phyloP scores from a whole-genome alignment of 2,113 vertebrate genomes.

The Jacana jacana region DNA sequence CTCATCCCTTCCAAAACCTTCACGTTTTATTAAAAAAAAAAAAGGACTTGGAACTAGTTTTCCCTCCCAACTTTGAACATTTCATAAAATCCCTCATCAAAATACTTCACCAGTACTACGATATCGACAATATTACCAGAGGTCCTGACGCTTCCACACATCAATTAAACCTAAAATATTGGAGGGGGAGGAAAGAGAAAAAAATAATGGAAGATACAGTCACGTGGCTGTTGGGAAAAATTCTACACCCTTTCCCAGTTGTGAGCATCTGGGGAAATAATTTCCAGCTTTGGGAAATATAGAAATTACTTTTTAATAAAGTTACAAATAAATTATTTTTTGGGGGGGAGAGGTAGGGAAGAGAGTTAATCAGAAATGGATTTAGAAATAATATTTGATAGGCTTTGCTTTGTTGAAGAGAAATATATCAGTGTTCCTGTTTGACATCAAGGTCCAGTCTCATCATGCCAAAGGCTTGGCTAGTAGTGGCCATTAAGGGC shows the following conservation, averaged over 20 bases:
- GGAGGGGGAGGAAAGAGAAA: background rate
- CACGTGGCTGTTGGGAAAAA: background rate
- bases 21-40: background rate
- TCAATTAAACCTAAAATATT: background rate
- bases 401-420: background rate
- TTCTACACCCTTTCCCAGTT: background rate
- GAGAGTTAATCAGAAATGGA: background rate
- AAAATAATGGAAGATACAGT: background rate
- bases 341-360: no score
- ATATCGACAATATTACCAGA: background rate
- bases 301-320: conserved; percentile 53
- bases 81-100: background rate
- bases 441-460: background rate
- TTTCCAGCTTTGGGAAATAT: background rate
- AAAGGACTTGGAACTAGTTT: background rate
- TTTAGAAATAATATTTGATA: background rate
- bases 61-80: background rate
- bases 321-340: conserved; percentile 31
- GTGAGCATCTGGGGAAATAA: conserved; percentile 34
- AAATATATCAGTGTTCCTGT: background rate
- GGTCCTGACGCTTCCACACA: background rate
- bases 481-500: background rate
- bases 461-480: background rate
- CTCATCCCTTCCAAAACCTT: background rate
- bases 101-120: background rate